A percentile compares a stretch with the other conserved stretches of the same genome.
phyloP scores from a whole-genome alignment of 2,113 vertebrate genomes.

The Pipa parva region DNA sequence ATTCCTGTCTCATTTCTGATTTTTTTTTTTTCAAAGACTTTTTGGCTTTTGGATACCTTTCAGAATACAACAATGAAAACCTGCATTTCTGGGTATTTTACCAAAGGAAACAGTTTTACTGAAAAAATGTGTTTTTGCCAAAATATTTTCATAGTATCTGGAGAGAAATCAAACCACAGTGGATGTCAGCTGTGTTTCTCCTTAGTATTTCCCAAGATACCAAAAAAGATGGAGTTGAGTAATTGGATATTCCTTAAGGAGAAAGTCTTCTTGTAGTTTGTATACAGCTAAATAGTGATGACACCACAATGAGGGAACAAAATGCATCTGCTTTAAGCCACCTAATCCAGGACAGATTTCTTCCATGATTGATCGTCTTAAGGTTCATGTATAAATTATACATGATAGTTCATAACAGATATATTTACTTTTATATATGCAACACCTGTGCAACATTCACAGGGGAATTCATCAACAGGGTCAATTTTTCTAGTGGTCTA shows the following conservation, averaged over 20 bases:
- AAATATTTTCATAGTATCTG: constrained; percentile 78
- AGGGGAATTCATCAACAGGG: too few species aligned
- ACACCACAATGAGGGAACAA: constrained; percentile 2
- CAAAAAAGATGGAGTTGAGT: constrained; percentile 63
- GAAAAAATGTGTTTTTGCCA: constrained; percentile 74
- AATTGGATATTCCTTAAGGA: constrained; percentile 65
- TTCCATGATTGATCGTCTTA: background rate
- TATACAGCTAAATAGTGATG: constrained; percentile 64
- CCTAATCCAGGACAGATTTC: background rate
- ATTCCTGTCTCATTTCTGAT: constrained; percentile 22
- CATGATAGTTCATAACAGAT: background rate
- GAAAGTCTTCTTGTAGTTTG: constrained; percentile 52
- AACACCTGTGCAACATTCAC: too few species aligned
- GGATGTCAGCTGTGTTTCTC: constrained; percentile 73
- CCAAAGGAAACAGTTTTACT: constrained; percentile 82
- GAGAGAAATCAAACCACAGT: constrained; percentile 72
- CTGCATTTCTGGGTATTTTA: constrained; percentile 67
- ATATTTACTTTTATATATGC: too few species aligned
- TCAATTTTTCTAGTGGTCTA: too few species aligned
- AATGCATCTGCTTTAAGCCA: constrained; percentile 9
- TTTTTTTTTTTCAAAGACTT: constrained; percentile 32
- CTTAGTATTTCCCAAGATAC: constrained; percentile 71
- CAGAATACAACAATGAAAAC: constrained; percentile 64
- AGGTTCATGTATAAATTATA: background rate
- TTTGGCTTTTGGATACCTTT: constrained; percentile 46